Evolutionary conservation across 2,888 invertebrate species (phyloP), one percentile per base, ranked within the genome.

Genomic region (Ophion obscuratus): DNA sequence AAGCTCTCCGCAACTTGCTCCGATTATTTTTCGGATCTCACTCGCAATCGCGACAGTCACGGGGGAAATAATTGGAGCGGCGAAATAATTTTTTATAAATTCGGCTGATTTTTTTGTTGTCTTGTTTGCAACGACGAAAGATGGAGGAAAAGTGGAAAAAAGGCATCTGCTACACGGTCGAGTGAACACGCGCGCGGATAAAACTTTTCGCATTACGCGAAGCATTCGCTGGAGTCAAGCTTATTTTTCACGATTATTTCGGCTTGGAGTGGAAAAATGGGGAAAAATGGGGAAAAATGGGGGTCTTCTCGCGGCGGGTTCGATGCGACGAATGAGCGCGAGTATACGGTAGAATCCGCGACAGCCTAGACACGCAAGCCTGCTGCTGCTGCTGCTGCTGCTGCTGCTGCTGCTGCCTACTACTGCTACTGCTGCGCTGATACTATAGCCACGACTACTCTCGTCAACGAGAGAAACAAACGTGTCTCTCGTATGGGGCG

Each of bases 201-300:
- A 47, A 84, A 80, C 84, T 85, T 85, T 85, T 79, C 85, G 70
- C 85, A 79, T 85, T 85, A 85, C 82, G 61, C 62, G 64, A 70
- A 59, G 78, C 75, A 85, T 79, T 61, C 71, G 82, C 79, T 47
- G 2, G 24, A 3, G 11, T 9, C 47, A 14, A 71, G 85, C 78
- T 82, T 79, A 82, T 85, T 85, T 85, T 85, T 85, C 79, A 82
- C 82, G 79, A 85, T 85, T 85, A 85, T 85, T 85, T 76, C 73
- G 76, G 79, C 79, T 71, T 44, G 68, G 61, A 68, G 47, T 61
- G 70, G 61, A 61, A 62, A 64, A 61, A n/a, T 62, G 67, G 66
- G 53, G 20, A 61, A 62, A 64, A 61, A n/a, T 62, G 67, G 66
- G 53, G 20, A n/a, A n/a, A n/a, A n/a, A n/a, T 17, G 24, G 53